Evolutionary conservation across 2,888 invertebrate genomes (phyloP).

Genomic region (Andrena dorsata): DNA sequence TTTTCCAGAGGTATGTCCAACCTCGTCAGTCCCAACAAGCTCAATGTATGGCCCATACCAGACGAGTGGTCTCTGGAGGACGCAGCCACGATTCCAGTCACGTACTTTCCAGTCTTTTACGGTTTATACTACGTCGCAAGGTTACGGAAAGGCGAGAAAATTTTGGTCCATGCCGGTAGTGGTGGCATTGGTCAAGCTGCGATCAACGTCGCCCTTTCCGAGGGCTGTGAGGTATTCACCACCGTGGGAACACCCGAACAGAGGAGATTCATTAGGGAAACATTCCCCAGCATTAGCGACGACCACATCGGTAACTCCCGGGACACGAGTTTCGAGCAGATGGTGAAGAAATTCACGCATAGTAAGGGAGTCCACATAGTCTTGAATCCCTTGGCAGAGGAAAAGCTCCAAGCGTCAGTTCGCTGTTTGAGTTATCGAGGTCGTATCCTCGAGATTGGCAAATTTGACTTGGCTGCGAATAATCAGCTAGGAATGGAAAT

Average conservation of each 20-base stretch:
- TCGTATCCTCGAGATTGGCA: constrained; percentile 94
- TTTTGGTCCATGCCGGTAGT: constrained; percentile 85
- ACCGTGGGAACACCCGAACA: constrained; percentile 88
- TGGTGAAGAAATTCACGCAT: constrained; percentile 88
- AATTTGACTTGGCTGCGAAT: constrained; percentile 91
- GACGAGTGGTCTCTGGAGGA: constrained; percentile 88
- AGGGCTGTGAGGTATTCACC: constrained; percentile 87
- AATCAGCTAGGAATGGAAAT: constrained; percentile 88
- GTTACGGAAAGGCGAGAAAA: constrained; percentile 85
- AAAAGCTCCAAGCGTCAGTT: constrained; percentile 92
- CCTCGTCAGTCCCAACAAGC: not conserved
- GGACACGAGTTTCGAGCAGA: no score
- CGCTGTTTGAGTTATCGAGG: constrained; percentile 88
- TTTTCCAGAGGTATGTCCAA: constrained; percentile 51
- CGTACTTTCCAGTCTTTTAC: constrained; percentile 88
- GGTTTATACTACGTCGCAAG: constrained; percentile 86
- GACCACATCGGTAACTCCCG: constrained; percentile 88
- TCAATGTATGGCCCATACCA: constrained; percentile 86
- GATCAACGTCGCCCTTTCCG: constrained; percentile 87
- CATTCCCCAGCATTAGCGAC: constrained; percentile 87
- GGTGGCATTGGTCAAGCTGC: constrained; percentile 90
- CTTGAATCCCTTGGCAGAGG: constrained; percentile 96
- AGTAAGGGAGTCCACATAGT: constrained; percentile 96
- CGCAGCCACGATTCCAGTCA: constrained; percentile 89
- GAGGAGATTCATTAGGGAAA: constrained; percentile 86